Percentiles rank a stretch among this genome's conserved stretches.
phyloP scores from a whole-genome alignment of 2,797 vertebrate genomes.

The Diplodus puntazzo region DNA sequence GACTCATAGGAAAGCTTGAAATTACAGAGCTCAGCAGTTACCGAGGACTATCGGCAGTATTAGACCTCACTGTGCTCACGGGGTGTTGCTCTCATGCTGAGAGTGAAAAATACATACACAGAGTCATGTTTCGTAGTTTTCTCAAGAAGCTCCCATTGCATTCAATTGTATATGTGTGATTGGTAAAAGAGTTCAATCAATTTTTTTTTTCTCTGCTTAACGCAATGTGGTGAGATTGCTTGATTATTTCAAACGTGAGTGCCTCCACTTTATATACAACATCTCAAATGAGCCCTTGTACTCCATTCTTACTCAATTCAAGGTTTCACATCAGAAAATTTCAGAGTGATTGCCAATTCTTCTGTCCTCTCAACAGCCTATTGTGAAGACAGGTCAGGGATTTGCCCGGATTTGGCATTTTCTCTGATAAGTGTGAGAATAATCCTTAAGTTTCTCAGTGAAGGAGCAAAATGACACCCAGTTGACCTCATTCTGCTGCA shows the following conservation, averaged over 20 bases:
- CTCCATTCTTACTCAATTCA: constrained; percentile 47
- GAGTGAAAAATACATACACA: constrained; percentile 11
- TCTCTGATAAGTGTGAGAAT: constrained; percentile 60
- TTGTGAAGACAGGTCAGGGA: constrained; percentile 64
- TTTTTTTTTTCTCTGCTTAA: constrained; percentile 39
- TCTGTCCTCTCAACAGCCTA: constrained; percentile 42
- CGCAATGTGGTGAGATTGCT: constrained; percentile 21
- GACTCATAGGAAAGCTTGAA: constrained; percentile 75
- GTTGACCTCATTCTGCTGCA: constrained; percentile 61
- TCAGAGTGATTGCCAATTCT: constrained; percentile 56
- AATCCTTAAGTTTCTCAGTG: constrained; percentile 61
- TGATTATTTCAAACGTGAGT: constrained; percentile 43
- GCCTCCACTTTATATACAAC: constrained; percentile 38
- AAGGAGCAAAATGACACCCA: constrained; percentile 61
- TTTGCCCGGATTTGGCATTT: constrained; percentile 67
- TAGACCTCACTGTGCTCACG: constrained; percentile 36
- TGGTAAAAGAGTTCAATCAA: constrained; percentile 32
- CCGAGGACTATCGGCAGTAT: constrained; percentile 52
- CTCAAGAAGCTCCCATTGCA: constrained; percentile 23
- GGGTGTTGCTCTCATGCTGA: constrained; percentile 37
- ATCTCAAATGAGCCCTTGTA: constrained; percentile 53
- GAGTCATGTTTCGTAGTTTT: constrained; percentile 3
- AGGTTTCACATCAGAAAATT: constrained; percentile 52
- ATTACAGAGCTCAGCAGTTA: constrained; percentile 71
- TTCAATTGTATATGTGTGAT: background rate